Conservation (phyloP, 2,888 invertebrate genomes). For the Baccha elongata region DNA sequence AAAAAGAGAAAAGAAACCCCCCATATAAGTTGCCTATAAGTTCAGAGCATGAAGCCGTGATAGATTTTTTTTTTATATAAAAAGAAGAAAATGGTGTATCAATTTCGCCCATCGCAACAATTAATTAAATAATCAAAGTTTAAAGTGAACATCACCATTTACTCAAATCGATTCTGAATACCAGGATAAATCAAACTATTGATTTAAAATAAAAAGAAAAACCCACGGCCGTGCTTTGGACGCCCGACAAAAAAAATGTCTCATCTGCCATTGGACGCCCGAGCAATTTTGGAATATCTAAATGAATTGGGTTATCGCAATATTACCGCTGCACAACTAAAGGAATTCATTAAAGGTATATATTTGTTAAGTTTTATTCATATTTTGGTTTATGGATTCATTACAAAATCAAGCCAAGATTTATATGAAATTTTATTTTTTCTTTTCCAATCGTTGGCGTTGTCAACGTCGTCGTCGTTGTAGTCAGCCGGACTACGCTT, state of each 20-base stretch:
- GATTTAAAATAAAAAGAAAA: constrained; percentile 16
- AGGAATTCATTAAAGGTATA: constrained; percentile 90
- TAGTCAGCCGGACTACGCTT: constrained; percentile 25
- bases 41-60: constrained; percentile 66
- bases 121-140: constrained; percentile 41
- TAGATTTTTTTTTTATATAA: constrained; percentile 30
- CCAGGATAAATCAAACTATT: background rate
- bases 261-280: constrained; percentile 85
- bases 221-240: constrained; percentile 50
- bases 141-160: background rate
- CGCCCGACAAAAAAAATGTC: constrained; percentile 78
- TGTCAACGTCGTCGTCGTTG: constrained; percentile 9
- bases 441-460: constrained; percentile 1
- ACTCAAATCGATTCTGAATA: background rate
- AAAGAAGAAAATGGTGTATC: constrained; percentile 68
- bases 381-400: constrained; percentile 31
- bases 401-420: constrained; percentile 38
- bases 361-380: constrained; percentile 47
- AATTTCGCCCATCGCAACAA: constrained; percentile 46
- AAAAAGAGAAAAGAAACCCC: constrained; percentile 35
- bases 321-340: constrained; percentile 88
- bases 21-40: constrained; percentile 27
- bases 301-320: constrained; percentile 90
- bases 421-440: constrained; percentile 24
- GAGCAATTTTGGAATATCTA: constrained; percentile 88